Evolutionary conservation across 2,888 invertebrate genomes (phyloP).

Genomic region (Pristionchus mayeri): DNA sequence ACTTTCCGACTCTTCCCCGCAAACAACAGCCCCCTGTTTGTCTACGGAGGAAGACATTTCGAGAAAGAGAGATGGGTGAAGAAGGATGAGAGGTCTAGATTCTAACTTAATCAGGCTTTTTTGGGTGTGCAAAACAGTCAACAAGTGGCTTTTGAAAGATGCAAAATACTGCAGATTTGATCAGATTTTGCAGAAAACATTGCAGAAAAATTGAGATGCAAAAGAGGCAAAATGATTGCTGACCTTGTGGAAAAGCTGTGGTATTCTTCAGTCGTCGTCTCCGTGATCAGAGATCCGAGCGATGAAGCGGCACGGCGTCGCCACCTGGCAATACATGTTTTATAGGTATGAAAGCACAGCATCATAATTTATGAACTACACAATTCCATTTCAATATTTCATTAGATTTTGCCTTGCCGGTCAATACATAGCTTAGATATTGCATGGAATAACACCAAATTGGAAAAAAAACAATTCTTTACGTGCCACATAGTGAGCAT

Average conservation of each 20-base stretch:
- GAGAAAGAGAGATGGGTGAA: background rate
- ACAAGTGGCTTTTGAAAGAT: too few relatives aligned
- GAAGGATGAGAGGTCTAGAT: background rate
- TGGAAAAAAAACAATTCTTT: background rate
- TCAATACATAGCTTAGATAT: too few relatives aligned
- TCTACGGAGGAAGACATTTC: background rate
- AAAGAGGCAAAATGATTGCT: too few relatives aligned
- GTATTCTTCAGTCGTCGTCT: slow-evolving; percentile 52
- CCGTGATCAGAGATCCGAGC: slow-evolving; percentile 53
- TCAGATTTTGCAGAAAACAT: too few relatives aligned
- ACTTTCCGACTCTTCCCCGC: slow-evolving; percentile 40
- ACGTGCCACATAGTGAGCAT: too few relatives aligned
- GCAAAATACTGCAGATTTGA: too few relatives aligned
- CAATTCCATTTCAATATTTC: slow-evolving; percentile 1
- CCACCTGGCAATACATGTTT: slow-evolving; percentile 1
- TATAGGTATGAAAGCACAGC: too few relatives aligned
- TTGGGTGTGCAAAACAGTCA: background rate
- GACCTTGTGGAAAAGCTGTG: slow-evolving; percentile 51
- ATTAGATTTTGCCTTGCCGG: too few relatives aligned
- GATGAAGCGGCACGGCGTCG: slow-evolving; percentile 46
- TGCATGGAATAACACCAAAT: background rate
- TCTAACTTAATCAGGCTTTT: background rate
- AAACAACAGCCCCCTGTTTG: slow-evolving; percentile 10
- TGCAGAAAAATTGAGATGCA: background rate
- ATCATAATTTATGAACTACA: too few relatives aligned